Evolutionary conservation across 2,113 vertebrate species (phyloP), one percentile per base, ranked within the genome.

Genomic region (Glareola pratincola): DNA sequence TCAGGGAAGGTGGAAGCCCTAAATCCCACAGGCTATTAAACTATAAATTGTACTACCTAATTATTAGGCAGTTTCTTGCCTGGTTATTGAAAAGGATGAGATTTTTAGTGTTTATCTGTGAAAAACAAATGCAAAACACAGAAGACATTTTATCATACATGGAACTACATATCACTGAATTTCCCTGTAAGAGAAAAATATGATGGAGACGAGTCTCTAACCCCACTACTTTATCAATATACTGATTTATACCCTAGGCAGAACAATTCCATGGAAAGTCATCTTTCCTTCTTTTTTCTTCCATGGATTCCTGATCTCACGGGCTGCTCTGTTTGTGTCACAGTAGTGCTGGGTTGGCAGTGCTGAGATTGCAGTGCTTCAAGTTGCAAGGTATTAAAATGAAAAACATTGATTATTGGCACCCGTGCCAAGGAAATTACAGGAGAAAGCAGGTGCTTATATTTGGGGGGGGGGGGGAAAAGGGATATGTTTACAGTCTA

Each of bases 1-100:
- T 96, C 64, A 48, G 76, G 93, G 92, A 94, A 94, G 79, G 95
- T 92, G 66, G 95, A 88, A 81, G 59, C 57, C 72, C 93, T 76
- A 68, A 95, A 83, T 96, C 96, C 96, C 96, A 90, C 69, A 97
- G 84, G 67, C 97, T 94, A 96, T 97, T 97, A 96, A 93, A 48
- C n/a, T 92, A 75, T 92, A 88, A 68, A 90, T 78, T 13, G 27
- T 36, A 20, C 69, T 95, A 30, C 69, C 90, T 97, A 88, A 97
- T 98, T 96, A 96, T 95, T 96, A 94, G 92, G 57, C 74, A 56
- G 53, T 96, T 97, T 96, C 45, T 94, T 95, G 47, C 81, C 60
- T 92, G 45, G 47, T 57, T 92, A 47, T 82, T 95, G 83, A 67
- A 96, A 88, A 45, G 75, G 26, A 71, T 95, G 72, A 63, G 13